A percentile compares a stretch with the other conserved stretches of the same genome.
Evolutionary conservation across 2,113 vertebrate genomes (phyloP).

Genomic region (Pao palembangensis): DNA sequence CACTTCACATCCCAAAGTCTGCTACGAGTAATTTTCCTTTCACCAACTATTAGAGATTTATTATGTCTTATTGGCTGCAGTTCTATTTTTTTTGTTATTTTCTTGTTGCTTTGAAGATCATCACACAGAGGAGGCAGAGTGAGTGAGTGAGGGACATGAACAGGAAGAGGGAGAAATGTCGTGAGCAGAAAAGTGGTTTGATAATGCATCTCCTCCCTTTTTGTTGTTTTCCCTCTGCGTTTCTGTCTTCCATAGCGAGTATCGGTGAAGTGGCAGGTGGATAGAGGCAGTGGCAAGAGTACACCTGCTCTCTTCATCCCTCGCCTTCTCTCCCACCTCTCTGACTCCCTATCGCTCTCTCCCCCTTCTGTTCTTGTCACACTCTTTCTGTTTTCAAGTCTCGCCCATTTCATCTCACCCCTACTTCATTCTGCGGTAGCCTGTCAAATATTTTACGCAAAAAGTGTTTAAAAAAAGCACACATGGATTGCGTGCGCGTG

Average conservation of each 20-base stretch:
- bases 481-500: constrained; percentile 23
- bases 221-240: constrained; percentile 46
- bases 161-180: constrained; percentile 39
- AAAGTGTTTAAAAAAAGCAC: constrained; percentile 8
- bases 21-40: too few species aligned
- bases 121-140: constrained; percentile 19
- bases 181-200: constrained; percentile 48
- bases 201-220: constrained; percentile 58
- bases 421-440: constrained; percentile 46
- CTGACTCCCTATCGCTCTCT: constrained; percentile 17
- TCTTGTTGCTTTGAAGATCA: constrained; percentile 24
- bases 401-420: constrained; percentile 48
- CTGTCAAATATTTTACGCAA: constrained; percentile 51
- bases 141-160: constrained; percentile 24
- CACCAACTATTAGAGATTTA: too few species aligned
- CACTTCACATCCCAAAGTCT: too few species aligned
- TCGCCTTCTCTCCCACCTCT: constrained; percentile 21
- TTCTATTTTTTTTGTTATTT: background rate
- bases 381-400: constrained; percentile 41
- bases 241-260: constrained; percentile 55
- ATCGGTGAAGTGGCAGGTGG: constrained; percentile 72
- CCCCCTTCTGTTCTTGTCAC: constrained; percentile 31
- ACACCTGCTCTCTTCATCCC: constrained; percentile 71
- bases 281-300: too few species aligned
- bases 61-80: background rate